These are phyloP conservation scores for Erebia palarica DNA, from an alignment of 2,888 invertebrate species.

Conservation along the genomic window DNA sequence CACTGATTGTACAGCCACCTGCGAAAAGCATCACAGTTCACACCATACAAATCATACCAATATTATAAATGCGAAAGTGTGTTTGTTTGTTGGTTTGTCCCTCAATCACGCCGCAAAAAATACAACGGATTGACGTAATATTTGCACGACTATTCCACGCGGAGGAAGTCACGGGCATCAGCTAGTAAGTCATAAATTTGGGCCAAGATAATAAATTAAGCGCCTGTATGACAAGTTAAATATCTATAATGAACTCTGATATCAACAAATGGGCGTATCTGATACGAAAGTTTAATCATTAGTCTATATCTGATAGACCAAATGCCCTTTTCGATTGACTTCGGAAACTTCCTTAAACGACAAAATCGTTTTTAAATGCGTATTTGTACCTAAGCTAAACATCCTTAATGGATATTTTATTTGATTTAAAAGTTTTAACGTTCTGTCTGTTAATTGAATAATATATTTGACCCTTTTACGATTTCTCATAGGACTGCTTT, in stretches of 20 bases:
- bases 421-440: background rate
- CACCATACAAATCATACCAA: no score
- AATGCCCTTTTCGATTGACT: constrained; percentile 7
- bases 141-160: no score
- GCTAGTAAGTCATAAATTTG: background rate
- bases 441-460: background rate
- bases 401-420: background rate
- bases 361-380: background rate
- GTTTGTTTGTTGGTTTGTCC: no score
- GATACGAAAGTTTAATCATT: constrained; percentile 13
- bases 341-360: background rate
- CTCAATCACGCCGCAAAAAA: no score
- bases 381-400: background rate
- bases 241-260: constrained; percentile 26
- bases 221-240: constrained; percentile 21
- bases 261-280: constrained; percentile 25
- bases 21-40: no score
- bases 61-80: no score
- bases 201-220: constrained; percentile 27
- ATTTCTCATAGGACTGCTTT: no score
- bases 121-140: no score
- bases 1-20: no score
- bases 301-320: background rate
- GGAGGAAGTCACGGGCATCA: background rate
- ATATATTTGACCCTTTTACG: background rate